Evolutionary conservation across 1,140 invertebrate species (phyloP), one percentile per base, ranked within the genome.

Genomic region (Drosophila mauritiana): DNA sequence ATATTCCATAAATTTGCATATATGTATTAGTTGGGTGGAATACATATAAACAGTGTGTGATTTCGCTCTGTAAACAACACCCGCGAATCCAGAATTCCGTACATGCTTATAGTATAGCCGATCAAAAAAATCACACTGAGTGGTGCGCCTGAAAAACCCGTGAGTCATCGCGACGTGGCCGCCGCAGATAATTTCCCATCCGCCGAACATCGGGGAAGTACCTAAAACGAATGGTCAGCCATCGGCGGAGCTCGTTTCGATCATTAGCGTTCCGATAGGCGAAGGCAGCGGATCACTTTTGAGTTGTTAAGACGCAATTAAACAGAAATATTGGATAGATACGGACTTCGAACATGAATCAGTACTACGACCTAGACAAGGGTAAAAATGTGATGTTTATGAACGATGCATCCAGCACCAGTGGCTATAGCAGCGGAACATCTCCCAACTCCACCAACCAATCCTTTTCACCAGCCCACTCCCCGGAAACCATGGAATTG

Each of bases 351-450:
- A 40, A 36, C 55, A 81, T 90, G 84, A 81, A 68, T 64, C 80
- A 90, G 36, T 83, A 83, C 64, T 75, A 69, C 57, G 86, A 91
- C 59, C 51, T 91, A 74, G 90, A 91, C 61, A 80, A 81, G 55
- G 64, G 82, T 10, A 80, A 78, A 34, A 88, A 81, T 34, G 72
- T 90, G 46, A 34, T 53, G 11, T 89, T 72, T 20, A 36, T 70
- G 3, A 91, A 91, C 68, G 90, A 91, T 69, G 83, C 78, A 15
- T 90, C 78, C 43, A 88, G 80, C 46, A 91, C 90, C 1, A 91
- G 90, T 43, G 90, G 90, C 0, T 91, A 91, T 56, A 83, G 81
- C 34, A 89, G 89, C 10, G 72, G 63, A 12, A 91, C 78, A 49
- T 91, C 89, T 5, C 78, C 83, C 0, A 73, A 40, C 8, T 80